Evolutionary conservation across 2,888 invertebrate genomes (phyloP).

Genomic region (Ephialtes manifestator): DNA sequence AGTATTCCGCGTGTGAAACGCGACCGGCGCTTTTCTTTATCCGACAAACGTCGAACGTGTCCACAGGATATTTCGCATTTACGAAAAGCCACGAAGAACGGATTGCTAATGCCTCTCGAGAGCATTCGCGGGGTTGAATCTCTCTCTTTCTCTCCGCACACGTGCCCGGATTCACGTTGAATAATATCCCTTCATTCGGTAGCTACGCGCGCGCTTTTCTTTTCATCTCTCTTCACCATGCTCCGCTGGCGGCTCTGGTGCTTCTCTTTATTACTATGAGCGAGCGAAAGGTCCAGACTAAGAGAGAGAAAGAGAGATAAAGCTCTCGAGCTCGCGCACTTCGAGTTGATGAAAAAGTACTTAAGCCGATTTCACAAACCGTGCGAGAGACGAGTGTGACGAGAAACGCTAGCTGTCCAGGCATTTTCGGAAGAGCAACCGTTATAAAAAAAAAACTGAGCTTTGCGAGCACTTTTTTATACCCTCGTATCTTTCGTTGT

Average conservation of each 20-base stretch:
- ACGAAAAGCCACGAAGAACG: slow-evolving; percentile 4
- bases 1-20: slow-evolving; percentile 37
- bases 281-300: neutral
- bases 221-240: slow-evolving; percentile 15
- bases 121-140: slow-evolving; percentile 12
- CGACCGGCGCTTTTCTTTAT: neutral
- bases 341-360: slow-evolving; percentile 78
- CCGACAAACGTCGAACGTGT: slow-evolving; percentile 37
- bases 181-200: slow-evolving; percentile 44
- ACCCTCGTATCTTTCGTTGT: neutral
- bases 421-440: slow-evolving; percentile 24
- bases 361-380: slow-evolving; percentile 78
- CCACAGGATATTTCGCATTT: slow-evolving; percentile 35
- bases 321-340: slow-evolving; percentile 40
- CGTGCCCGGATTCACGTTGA: slow-evolving; percentile 24
- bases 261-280: slow-evolving; percentile 47
- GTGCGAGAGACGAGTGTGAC: slow-evolving; percentile 22
- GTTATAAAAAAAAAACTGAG: slow-evolving; percentile 12
- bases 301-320: slow-evolving; percentile 8
- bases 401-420: slow-evolving; percentile 27
- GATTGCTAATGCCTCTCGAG: slow-evolving; percentile 26
- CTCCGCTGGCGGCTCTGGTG: neutral
- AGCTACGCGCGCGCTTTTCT: slow-evolving; percentile 25
- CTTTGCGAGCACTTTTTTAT: neutral
- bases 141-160: slow-evolving; percentile 15